Evolutionary conservation across 92 coral and sea anemone genomes (phyloP).

Genomic region (Actinostola sp.): DNA sequence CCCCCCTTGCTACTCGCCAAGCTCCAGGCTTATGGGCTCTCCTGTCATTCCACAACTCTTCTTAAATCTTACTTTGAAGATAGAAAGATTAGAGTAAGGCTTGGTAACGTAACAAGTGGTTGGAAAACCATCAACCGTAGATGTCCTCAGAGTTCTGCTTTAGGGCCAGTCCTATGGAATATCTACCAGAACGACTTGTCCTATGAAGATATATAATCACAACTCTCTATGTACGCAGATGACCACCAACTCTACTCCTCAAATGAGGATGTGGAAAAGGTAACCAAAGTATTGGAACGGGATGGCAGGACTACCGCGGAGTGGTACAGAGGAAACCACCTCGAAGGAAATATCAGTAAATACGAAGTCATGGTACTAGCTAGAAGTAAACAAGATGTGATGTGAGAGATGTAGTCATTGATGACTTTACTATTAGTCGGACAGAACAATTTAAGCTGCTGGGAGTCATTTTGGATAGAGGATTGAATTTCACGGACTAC

Average conservation of each 20-base stretch:
- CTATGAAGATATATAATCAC: conserved; percentile 18
- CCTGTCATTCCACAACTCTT: conserved; percentile 23
- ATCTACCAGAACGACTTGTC: conserved; percentile 47
- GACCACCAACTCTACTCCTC: conserved; percentile 46
- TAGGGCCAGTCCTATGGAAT: conserved; percentile 49
- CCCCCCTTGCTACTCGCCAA: conserved; percentile 35
- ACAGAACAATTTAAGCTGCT: conserved; percentile 25
- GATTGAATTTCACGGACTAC: conserved; percentile 24
- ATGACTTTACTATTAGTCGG: neutral
- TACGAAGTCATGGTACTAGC: conserved; percentile 36
- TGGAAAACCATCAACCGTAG: conserved; percentile 27
- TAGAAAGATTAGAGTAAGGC: conserved; percentile 39
- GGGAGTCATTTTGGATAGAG: conserved; percentile 32
- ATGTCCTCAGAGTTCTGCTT: conserved; percentile 37
- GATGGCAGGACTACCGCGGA: conserved; percentile 46
- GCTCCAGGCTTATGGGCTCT: conserved; percentile 36
- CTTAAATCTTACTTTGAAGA: conserved; percentile 29
- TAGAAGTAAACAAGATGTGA: conserved; percentile 6
- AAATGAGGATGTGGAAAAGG: conserved; percentile 10
- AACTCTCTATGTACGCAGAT: conserved; percentile 44
- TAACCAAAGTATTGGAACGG: conserved; percentile 8
- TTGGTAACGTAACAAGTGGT: conserved; percentile 22
- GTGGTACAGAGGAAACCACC: conserved; percentile 40
- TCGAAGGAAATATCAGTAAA: conserved; percentile 39
- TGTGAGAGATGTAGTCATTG: conserved; percentile 13